Percentiles rank a stretch among this genome's conserved stretches.
Conservation (phyloP, 1,140 invertebrate genomes). For the Riptortus pedestris region DNA sequence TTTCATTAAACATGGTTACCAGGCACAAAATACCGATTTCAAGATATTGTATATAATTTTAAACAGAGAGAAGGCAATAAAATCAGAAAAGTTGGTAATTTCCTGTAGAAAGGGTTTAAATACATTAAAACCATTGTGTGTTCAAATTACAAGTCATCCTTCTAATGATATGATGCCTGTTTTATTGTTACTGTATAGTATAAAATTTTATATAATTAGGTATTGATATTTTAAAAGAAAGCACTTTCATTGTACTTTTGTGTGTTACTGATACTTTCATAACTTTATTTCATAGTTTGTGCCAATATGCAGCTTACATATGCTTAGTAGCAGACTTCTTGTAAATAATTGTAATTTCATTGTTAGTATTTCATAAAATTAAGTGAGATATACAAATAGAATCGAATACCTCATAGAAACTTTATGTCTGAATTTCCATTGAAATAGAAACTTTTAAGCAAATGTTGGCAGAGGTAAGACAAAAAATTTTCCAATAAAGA, state of each 20-base stretch:
- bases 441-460: constrained; percentile 1
- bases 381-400: constrained; percentile 10
- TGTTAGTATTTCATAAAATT: constrained; percentile 18
- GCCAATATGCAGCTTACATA: constrained; percentile 22
- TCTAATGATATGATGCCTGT: constrained; percentile 19
- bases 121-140: constrained; percentile 17
- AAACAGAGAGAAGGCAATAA: too few relatives aligned
- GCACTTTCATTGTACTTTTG: constrained; percentile 26
- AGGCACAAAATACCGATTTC: too few relatives aligned
- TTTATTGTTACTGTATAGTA: constrained; percentile 29
- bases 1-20: too few relatives aligned
- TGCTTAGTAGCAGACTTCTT: constrained; percentile 18
- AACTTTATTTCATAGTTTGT: constrained; percentile 27
- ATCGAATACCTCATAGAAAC: constrained; percentile 6
- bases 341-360: constrained; percentile 23
- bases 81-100: too few relatives aligned
- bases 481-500: constrained; percentile 9
- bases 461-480: constrained; percentile 18
- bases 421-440: constrained; percentile 12
- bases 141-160: constrained; percentile 17
- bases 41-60: too few relatives aligned
- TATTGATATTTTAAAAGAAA: constrained; percentile 20
- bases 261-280: constrained; percentile 22
- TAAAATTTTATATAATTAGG: constrained; percentile 27
- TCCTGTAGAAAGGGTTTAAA: too few relatives aligned